Evolutionary conservation across 2,797 vertebrate genomes (phyloP), one percentile per base, ranked within the genome.

Genomic region (Eulemur rubriventer): DNA sequence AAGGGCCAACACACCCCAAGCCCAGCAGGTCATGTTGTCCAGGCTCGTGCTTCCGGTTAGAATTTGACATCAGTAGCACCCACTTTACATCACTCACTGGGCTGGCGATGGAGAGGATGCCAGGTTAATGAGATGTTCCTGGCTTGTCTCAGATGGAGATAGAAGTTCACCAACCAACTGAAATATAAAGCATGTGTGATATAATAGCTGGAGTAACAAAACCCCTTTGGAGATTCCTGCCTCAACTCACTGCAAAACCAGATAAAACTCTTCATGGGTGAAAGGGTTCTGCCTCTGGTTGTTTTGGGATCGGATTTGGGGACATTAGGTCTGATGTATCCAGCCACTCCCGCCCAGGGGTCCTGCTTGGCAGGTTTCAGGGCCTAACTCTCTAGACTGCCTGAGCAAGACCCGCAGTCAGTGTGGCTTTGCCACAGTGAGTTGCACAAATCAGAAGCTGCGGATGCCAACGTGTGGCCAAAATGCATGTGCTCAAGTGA

Each of bases 391-490:
- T 48, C 38, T 33, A 80, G 69, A 48, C 30, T 6, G 16, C 59
- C 67, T 46, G 18, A 63, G 13, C 1, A 78, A 43, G 1, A n/a
- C 10, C 1, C 0, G 1, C 11, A 0, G 7, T 81, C 28, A 41
- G 10, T 35, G 33, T 50, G 59, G 11, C 41, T 92, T 89, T 0
- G 4, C 46, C n/a, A 50, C 65, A 59, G 46, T 1, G 6, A 81
- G 69, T 22, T 2, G 30, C 30, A 38, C 9, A n/a, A 35, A 10
- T 63, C 26, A 43, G 78, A 63, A 57, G 22, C 22, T 6, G 24
- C 14, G 65, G 57, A 55, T 18, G 8, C 38, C 57, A 20, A 41
- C 0, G 0, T 0, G 1, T 1, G 38, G 46, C 35, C 1, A 2
- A 65, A 85, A 57, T 2, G 55, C 50, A 17, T 38, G 70, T 65